Base-by-base conservation (phyloP, 2,888 invertebrate genomes). In the Galerucella nymphaeae region DNA sequence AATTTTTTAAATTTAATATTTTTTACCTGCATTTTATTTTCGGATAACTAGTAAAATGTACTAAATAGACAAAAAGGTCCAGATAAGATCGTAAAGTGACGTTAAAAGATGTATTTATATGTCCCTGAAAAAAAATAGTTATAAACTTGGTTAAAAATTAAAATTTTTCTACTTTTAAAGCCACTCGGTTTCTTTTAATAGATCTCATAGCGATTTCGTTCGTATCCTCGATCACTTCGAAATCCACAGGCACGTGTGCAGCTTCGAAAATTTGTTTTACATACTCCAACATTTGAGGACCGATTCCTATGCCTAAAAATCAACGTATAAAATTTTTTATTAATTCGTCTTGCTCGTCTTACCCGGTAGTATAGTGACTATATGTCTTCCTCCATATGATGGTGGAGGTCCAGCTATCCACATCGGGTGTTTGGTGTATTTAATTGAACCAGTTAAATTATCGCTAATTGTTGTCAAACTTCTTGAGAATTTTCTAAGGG, bases 41-140 rank as follows among this genome's bases (percentile, higher is more conserved):
- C 11, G 89, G 87, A 73, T 89, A 87, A 14, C 89, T 88, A 78
- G 87, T 88, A 77, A 89, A 89, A 74, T 88, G 88, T 20, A 90
- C 86, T 6, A 91, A 86, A 81, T 89, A 90, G 16, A 89, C 89
- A 84, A 87, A 91, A 53, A 92, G 84, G 79, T 90, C 89, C 64
- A 92, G 83, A 64, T 88, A 85, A 48, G 87, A 86, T 66, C 90
- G 82, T 20, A 91, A 82, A 20, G 86, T 86, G n/a, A 90, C 88
- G 84, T 91, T 91, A 75, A 89, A 86, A 45, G 74, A 73, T 42
- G 13, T 0, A 42, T 2, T 73, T 41, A 80, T 78, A 70, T 79
- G 75, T 18, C 80, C 80, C 79, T 80, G 61, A 69, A 78, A 77
- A 61, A 20, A 53, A 67, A 45, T n/a, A 41, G 18, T 9, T 14